These are phyloP conservation scores for Grantiella picta DNA, from an alignment of 2,113 vertebrate species.

Conservation along the genomic window DNA sequence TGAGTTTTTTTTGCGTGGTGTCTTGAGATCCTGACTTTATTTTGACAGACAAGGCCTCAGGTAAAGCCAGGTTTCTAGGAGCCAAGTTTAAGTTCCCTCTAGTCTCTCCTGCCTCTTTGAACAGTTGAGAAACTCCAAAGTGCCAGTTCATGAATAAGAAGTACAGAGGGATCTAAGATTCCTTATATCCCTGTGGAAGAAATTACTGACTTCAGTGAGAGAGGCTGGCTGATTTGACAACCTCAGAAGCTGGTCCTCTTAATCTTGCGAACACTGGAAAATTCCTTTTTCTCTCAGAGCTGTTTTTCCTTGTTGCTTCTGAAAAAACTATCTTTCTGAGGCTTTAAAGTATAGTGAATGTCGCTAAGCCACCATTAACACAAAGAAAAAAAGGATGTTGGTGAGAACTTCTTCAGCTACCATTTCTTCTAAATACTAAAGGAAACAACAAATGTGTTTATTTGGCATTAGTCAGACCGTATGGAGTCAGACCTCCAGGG, in stretches of 20 bases:
- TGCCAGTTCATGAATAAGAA: neutral
- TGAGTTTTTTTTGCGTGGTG: neutral
- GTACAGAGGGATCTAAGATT: neutral
- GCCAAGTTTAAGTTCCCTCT: neutral
- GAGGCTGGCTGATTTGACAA: neutral
- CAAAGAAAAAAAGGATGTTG: neutral
- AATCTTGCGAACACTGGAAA: neutral
- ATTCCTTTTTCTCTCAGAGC: neutral
- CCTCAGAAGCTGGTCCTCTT: neutral
- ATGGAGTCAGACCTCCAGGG: neutral
- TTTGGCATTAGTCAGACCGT: neutral
- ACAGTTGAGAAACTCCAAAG: neutral
- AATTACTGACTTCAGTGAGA: slow-evolving; percentile 8
- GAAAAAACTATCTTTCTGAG: neutral
- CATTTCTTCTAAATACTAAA: neutral
- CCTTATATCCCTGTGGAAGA: neutral
- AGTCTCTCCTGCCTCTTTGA: neutral
- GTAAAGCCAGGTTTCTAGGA: neutral
- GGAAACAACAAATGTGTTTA: neutral
- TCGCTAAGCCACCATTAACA: neutral
- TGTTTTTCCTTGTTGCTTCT: neutral
- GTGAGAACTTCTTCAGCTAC: neutral
- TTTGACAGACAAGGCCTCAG: neutral
- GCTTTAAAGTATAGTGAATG: neutral
- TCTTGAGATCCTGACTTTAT: neutral